These are phyloP conservation scores for Dendrolimus kikuchii DNA, from an alignment of 1,140 invertebrate species.

Conservation along the genomic window DNA sequence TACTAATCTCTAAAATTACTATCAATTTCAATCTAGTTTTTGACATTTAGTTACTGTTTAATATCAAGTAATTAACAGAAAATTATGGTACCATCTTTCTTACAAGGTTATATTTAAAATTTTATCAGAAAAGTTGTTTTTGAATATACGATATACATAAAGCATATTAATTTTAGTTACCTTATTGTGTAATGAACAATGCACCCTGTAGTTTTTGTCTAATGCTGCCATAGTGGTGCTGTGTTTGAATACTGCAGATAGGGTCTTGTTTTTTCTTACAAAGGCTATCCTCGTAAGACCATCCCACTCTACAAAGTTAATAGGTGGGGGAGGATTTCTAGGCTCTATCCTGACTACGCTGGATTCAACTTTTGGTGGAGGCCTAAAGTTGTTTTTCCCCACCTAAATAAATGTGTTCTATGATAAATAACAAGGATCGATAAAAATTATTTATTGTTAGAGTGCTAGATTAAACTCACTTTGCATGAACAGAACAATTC, in stretches of 20 bases:
- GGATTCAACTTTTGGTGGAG: constrained; percentile 99
- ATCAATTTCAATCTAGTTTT: too few species aligned
- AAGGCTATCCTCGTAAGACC: constrained; percentile 96
- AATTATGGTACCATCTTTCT: too few species aligned
- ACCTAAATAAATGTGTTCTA: constrained; percentile 73
- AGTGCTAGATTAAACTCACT: too few species aligned
- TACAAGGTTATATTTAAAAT: too few species aligned
- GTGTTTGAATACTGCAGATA: constrained; percentile 89
- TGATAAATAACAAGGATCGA: not conserved
- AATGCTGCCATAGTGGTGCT: constrained; percentile 86
- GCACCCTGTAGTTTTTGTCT: constrained; percentile 93
- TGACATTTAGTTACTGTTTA: too few species aligned
- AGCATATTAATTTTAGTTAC: constrained; percentile 62
- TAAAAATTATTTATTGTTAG: not conserved
- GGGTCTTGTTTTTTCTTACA: constrained; percentile 95
- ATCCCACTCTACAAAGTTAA: constrained; percentile 99
- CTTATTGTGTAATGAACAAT: constrained; percentile 90
- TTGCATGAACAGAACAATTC: too few species aligned
- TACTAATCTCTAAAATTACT: too few species aligned
- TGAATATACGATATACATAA: not conserved
- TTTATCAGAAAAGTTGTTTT: too few species aligned
- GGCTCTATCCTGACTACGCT: constrained; percentile 99
- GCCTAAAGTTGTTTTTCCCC: constrained; percentile 98
- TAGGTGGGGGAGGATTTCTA: constrained; percentile 94
- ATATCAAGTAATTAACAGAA: too few species aligned